A percentile compares a stretch with the other conserved stretches of the same genome.
Conservation (phyloP, 2,113 vertebrate species). For the Colius striatus region DNA sequence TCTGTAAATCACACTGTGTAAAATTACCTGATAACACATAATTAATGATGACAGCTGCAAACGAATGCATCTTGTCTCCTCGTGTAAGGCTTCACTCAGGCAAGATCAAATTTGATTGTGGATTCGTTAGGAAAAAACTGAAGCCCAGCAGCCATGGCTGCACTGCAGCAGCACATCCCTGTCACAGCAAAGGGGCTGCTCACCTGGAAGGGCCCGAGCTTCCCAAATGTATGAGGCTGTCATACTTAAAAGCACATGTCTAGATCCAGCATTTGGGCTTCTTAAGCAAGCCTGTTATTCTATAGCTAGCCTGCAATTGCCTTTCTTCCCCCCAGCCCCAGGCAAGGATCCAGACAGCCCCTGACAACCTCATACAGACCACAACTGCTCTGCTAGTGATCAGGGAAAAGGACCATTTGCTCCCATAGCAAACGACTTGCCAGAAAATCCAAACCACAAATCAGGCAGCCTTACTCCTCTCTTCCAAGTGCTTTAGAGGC, state of each 20-base stretch:
- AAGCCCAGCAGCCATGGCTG: neutral
- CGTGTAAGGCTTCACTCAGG: neutral
- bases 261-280: neutral
- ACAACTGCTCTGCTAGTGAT: no score
- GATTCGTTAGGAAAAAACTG: neutral
- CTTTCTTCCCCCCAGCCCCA: no score
- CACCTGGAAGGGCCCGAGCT: rapidly evolving
- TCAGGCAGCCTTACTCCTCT: neutral
- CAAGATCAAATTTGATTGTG: neutral
- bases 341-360: neutral
- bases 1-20: neutral
- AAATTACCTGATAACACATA: neutral
- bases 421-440: neutral
- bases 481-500: neutral
- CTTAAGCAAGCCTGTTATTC: rapidly evolving
- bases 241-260: rapidly evolving
- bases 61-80: neutral
- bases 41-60: neutral
- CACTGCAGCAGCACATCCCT: neutral
- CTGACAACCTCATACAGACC: neutral
- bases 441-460: neutral
- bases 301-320: rapidly evolving
- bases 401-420: neutral
- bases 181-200: neutral
- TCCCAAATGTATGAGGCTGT: neutral